Base-by-base conservation (phyloP, 2,888 invertebrate species). In the Macaria notata region DNA sequence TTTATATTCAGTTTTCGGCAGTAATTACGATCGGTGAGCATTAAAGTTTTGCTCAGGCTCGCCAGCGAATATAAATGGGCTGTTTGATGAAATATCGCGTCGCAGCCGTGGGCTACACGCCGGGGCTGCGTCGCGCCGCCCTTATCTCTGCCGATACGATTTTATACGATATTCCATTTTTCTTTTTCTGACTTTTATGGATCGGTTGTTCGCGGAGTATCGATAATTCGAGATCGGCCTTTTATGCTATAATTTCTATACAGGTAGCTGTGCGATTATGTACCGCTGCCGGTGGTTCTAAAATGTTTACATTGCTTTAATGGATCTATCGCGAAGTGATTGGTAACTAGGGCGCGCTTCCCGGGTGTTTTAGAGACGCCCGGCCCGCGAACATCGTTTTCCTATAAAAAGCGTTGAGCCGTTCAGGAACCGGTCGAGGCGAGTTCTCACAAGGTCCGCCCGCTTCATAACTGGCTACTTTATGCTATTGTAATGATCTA, bases 401-500 rank as follows among this genome's bases (percentile, higher is more conserved):
- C 79, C 69, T 76, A 81, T 78, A 84, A 87, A 87, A 86, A 85
- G 76, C 76, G 73, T 78, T 81, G 78, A 81, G 77, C 74, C 65
- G 71, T 78, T 70, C 63, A 49, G 60, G 75, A 88, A 89, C 89
- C 86, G 84, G 88, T 89, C 78, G 67, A 66, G 73, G 69, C 74
- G 69, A 73, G 81, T 83, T 84, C 82, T 79, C 83, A 81, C 81
- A 81, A 79, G 74, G 74, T 72, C 74, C 64, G 75, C 76, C 70
- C 68, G 83, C 81, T 81, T 86, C 86, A 88, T 88, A 88, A 86
- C 88, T 84, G 86, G 84, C 84, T 83, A 84, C 83, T 88, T 86
- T 85, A 86, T 85, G 84, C 88, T 82, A 87, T 89, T 88, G 88
- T 89, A 86, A 87, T 84, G 85, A 84, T 84, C 88, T 88, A 83